These are phyloP conservation scores for Stichodactyla mertensii DNA, from an alignment of 64 coral and sea anemone species.

Conservation along the genomic window DNA sequence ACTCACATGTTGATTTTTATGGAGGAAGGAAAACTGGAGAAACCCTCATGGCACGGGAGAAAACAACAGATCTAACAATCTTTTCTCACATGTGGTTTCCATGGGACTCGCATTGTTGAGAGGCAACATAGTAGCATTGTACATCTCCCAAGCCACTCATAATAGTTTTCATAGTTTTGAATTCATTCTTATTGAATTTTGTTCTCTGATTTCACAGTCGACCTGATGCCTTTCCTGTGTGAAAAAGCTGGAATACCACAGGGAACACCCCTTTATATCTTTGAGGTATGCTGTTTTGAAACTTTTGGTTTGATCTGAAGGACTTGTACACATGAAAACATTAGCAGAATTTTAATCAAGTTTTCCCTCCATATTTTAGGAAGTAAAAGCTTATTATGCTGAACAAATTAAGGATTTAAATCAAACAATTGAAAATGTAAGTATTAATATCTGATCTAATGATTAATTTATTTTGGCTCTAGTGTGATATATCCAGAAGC, in stretches of 20 bases:
- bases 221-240: constrained; percentile 63
- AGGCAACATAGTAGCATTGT: no score
- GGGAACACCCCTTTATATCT: constrained; percentile 65
- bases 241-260: constrained; percentile 78
- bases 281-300: constrained; percentile 66
- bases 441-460: neutral
- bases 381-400: constrained; percentile 62
- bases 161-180: no score
- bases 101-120: no score
- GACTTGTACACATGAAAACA: neutral
- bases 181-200: neutral
- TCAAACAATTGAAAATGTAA: constrained; percentile 42
- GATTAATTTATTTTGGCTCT: neutral
- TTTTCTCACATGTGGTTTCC: no score
- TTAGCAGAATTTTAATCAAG: neutral
- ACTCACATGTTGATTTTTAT: no score
- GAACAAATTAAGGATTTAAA: constrained; percentile 76
- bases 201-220: constrained; percentile 23
- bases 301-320: neutral
- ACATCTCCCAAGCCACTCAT: no score
- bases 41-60: no score
- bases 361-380: constrained; percentile 30
- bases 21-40: no score
- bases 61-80: no score
- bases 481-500: no score